Percentiles rank a stretch among this genome's conserved stretches.
These are phyloP conservation scores for Paramisgurnus dabryanus DNA, from an alignment of 2,113 vertebrate genomes.

Conservation along the genomic window DNA sequence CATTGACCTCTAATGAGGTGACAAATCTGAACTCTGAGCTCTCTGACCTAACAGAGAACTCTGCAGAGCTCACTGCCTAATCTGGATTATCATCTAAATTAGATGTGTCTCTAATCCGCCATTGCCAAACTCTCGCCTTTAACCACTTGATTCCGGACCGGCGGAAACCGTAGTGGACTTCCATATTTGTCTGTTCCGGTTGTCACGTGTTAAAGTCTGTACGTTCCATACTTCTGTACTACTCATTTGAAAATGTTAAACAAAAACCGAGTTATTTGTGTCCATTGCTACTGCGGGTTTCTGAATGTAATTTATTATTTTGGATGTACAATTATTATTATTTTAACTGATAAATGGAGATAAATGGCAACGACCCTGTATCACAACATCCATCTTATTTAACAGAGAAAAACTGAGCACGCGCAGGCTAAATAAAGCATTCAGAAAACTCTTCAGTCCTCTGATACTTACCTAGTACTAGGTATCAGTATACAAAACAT, in stretches of 20 bases:
- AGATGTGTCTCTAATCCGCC: conserved; percentile 67
- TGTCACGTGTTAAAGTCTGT: neutral
- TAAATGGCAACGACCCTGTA: no score
- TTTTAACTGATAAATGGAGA: neutral
- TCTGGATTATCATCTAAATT: conserved; percentile 75
- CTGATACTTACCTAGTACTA: neutral
- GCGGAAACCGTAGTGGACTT: neutral
- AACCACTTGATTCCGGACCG: conserved; percentile 45
- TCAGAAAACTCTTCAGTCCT: neutral
- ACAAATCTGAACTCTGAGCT: conserved; percentile 50
- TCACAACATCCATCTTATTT: no score
- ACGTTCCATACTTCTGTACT: neutral
- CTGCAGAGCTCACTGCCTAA: conserved; percentile 60
- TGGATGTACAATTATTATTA: neutral
- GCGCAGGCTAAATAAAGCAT: neutral
- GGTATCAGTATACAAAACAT: neutral
- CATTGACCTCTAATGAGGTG: conserved; percentile 23
- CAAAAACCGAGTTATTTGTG: neutral
- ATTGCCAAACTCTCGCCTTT: conserved; percentile 48
- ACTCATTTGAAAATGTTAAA: neutral
- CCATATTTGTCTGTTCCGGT: neutral
- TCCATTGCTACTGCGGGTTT: neutral
- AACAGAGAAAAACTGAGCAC: neutral
- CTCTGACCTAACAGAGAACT: conserved; percentile 24
- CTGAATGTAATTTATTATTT: neutral